phyloP scores from a whole-genome alignment of 2,888 invertebrate genomes.

The Caenorhabditis wallacei region DNA sequence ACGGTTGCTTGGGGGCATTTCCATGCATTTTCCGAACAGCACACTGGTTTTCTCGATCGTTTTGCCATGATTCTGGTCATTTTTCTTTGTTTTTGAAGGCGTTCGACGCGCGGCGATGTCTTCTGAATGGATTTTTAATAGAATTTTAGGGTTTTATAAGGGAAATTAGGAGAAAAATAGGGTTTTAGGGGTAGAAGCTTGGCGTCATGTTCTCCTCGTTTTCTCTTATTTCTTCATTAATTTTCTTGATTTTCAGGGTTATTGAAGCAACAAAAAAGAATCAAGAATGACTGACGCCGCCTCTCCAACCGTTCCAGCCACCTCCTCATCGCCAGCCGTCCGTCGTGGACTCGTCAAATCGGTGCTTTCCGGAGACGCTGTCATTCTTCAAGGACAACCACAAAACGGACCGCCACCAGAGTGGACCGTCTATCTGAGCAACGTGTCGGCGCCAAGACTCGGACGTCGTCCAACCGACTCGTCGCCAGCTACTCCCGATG shows the following conservation, averaged over 20 bases:
- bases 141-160: neutral
- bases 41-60: conserved; percentile 5
- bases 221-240: neutral
- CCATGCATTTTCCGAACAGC: conserved; percentile 45
- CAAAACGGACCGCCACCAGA: conserved; percentile 90
- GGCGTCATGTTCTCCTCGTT: neutral
- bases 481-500: conserved; percentile 78
- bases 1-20: conserved; percentile 29
- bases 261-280: conserved; percentile 34
- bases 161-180: neutral
- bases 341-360: conserved; percentile 74
- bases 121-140: neutral
- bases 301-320: conserved; percentile 22
- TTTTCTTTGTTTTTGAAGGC: conserved; percentile 4
- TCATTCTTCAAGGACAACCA: conserved; percentile 90
- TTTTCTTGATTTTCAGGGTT: conserved; percentile 28
- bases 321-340: conserved; percentile 54
- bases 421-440: conserved; percentile 92
- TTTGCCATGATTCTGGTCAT: neutral
- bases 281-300: conserved; percentile 60
- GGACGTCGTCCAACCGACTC: conserved; percentile 88
- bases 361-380: conserved; percentile 97
- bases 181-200: neutral
- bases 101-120: neutral
- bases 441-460: conserved; percentile 94